phyloP scores from a whole-genome alignment of 1,140 invertebrate genomes.

The Batillaria attramentaria region DNA sequence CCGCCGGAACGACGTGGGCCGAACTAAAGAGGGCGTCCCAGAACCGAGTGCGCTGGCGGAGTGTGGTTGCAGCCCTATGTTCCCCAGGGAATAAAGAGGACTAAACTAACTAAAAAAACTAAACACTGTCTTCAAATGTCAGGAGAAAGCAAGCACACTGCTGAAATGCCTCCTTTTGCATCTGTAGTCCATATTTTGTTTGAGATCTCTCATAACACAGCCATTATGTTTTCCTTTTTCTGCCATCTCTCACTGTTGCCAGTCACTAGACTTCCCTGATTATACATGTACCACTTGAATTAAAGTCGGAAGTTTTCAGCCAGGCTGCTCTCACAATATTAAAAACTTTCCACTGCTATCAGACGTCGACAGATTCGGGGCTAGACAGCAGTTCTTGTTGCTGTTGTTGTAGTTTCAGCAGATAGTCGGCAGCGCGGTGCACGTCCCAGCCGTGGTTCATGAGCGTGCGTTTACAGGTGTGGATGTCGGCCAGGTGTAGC shows the following conservation, averaged over 20 bases:
- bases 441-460: constrained; percentile 70
- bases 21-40: too few relatives aligned
- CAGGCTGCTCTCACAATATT: not conserved
- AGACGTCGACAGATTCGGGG: constrained; percentile 26
- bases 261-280: too few relatives aligned
- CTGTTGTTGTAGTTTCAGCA: constrained; percentile 54
- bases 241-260: not conserved
- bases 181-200: not conserved
- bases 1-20: too few relatives aligned
- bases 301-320: not conserved
- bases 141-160: too few relatives aligned
- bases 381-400: not conserved
- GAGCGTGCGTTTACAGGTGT: constrained; percentile 68
- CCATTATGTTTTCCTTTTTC: not conserved
- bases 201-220: not conserved
- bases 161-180: too few relatives aligned
- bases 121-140: too few relatives aligned
- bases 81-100: too few relatives aligned
- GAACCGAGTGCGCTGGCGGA: too few relatives aligned
- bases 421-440: constrained; percentile 68
- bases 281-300: not conserved
- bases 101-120: too few relatives aligned
- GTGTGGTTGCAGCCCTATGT: too few relatives aligned
- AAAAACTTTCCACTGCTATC: not conserved
- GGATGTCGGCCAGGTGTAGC: constrained; percentile 63